Evolutionary conservation across 2,797 vertebrate species (phyloP), one percentile per base, ranked within the genome.

Genomic region (Phalloptychus januarius): DNA sequence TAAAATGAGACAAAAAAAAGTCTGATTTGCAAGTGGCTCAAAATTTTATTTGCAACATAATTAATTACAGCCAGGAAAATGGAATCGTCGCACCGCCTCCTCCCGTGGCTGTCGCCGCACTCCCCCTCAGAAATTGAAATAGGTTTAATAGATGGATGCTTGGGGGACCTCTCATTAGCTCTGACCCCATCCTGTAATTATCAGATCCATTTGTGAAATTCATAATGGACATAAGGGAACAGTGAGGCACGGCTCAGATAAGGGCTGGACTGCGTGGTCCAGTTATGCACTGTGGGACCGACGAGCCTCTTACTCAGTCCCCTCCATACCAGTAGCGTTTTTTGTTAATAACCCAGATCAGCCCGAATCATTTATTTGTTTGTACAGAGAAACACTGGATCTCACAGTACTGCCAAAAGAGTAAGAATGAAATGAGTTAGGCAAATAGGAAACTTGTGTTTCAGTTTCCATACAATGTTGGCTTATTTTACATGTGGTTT

Each of bases 151-250:
- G 93, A 95, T 94, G 92, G 88, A 94, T 89, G 92, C 93, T 92
- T 88, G 70, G 90, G 67, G 91, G 93, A 91, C 90, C 82, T 79
- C 93, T 95, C 91, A 91, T 95, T 95, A 95, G 88, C 83, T 72
- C 82, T 94, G 95, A 96, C 95, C 95, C 92, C 87, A 25, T 95
- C 83, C 80, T 85, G 88, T 95, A 96, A 96, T 96, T 95, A 95
- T 94, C 89, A 85, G 92, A 95, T 95, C 95, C 95, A 96, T 96
- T 96, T 96, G 94, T 95, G 92, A 93, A 93, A 94, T 95, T 92
- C 91, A 93, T 95, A 95, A 96, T 95, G 92, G 94, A 94, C 91
- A 94, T 91, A 88, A 91, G 89, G 90, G 87, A 92, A 94, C 93
- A 90, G 90, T 90, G 91, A 94, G 93, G 89, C 93, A 85, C 89